These are phyloP conservation scores for Perccottus glenii DNA, from an alignment of 2,113 vertebrate genomes.

Conservation along the genomic window DNA sequence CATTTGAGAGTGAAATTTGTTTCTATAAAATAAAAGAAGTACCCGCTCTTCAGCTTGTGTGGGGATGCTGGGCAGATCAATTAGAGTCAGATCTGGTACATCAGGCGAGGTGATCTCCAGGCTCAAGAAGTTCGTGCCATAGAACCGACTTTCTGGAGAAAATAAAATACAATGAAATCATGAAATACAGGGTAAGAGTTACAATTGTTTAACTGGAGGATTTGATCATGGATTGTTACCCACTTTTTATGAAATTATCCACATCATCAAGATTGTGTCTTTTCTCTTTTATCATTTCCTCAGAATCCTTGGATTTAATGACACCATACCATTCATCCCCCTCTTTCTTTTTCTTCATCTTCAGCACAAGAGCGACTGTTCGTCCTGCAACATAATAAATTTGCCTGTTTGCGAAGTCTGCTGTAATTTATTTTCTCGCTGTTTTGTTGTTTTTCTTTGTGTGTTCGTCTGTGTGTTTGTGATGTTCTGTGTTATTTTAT, in stretches of 20 bases:
- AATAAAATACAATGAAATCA: background rate
- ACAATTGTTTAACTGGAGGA: background rate
- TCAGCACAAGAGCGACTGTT: constrained; percentile 70
- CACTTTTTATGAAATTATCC: background rate
- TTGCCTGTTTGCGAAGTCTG: constrained; percentile 28
- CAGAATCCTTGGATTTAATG: too few species aligned
- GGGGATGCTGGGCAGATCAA: constrained; percentile 91
- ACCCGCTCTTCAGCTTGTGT: constrained; percentile 10
- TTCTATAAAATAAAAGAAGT: constrained; percentile 78
- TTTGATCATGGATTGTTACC: too few species aligned
- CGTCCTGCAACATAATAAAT: constrained; percentile 77
- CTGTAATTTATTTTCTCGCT: too few species aligned
- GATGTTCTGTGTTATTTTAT: too few species aligned
- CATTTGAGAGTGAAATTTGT: constrained; percentile 26
- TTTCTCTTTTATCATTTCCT: background rate
- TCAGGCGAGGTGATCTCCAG: constrained; percentile 82
- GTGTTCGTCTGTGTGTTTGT: too few species aligned
- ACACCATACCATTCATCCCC: constrained; percentile 65
- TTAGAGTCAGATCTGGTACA: constrained; percentile 89
- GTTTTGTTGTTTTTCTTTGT: too few species aligned
- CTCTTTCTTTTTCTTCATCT: constrained; percentile 73
- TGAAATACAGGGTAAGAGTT: background rate
- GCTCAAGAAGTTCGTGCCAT: constrained; percentile 84
- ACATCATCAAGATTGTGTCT: background rate
- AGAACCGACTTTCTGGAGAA: background rate